phyloP scores from a whole-genome alignment of 2,113 vertebrate species.

The Sturnus vulgaris region DNA sequence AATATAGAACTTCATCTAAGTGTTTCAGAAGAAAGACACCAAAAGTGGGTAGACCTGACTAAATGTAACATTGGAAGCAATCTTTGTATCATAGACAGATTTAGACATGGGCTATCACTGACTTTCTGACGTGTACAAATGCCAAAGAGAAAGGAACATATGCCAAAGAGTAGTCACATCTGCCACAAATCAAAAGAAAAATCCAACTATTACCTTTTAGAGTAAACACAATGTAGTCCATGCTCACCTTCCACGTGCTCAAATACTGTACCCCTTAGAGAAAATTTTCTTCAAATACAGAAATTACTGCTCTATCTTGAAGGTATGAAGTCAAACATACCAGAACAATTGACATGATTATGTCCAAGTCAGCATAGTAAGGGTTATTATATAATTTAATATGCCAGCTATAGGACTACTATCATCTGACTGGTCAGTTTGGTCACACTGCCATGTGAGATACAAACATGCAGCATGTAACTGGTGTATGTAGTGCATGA shows the following conservation, averaged over 20 bases:
- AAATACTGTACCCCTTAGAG: neutral
- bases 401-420: neutral
- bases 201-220: neutral
- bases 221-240: neutral
- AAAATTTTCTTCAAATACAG: neutral
- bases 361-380: neutral
- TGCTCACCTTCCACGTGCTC: neutral
- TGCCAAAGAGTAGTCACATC: neutral
- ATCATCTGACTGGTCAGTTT: neutral
- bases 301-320: neutral
- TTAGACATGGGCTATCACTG: neutral
- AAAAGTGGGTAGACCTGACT: neutral
- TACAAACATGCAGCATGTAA: neutral
- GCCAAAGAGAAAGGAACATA: neutral
- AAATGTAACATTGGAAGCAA: neutral
- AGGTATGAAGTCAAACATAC: neutral
- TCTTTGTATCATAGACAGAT: neutral
- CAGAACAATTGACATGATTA: neutral
- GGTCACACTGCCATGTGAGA: neutral
- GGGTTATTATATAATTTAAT: neutral
- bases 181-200: neutral
- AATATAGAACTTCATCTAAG: neutral
- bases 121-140: neutral
- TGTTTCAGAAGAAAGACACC: neutral
- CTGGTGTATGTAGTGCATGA: accelerated